Base-by-base conservation (phyloP, 53 echinoderm and acorn worm species). In the Patiria pectinifera region DNA sequence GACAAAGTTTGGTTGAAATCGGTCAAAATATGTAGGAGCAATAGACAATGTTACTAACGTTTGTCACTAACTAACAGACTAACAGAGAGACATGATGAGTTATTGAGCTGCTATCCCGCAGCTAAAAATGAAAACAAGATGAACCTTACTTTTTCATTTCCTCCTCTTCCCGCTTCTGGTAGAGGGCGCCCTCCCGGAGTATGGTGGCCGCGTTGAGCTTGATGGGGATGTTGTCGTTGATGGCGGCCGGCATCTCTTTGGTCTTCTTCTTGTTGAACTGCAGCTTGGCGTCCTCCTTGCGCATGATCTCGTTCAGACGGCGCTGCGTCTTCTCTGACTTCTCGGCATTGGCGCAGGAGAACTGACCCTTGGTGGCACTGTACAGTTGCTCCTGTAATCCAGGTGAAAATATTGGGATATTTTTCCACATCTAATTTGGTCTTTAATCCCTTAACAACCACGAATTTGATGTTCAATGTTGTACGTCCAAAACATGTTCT, bases 181-280 rank as follows among this genome's bases (percentile, higher is more conserved):
- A 99, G 74, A 99, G 96, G 62, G 93, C 95, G 25, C 99, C 98
- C 87, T 98, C 98, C 78, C 98, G 94, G 47, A 98, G 82, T 70
- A 98, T 98, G 95, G 96, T 92, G 48, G 98, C 98, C 76, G 95
- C 96, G 82, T 98, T 98, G 82, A 98, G 94, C 72, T 96, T 96
- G 92, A 98, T 98, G 76, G 98, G 96, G 23, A 96, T 82, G 69
- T 96, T 95, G 76, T 97, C 94, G 8, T 93, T 83, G 24, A 87
- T 90, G 35, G 92, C 82, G 23, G 80, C 25, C 8, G 98, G 99
- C 59, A 95, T 74, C 23, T 87, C 94, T 7, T 95, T 90, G 13
- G 96, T 97, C 91, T 95, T 97, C 84, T 69, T 92, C 92, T 97
- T 97, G 94, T 99, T 93, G 92, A 99, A 99, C 91, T 95, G 97